These are phyloP conservation scores for Calosoma granatense DNA, from an alignment of 1,140 invertebrate species.

Conservation along the genomic window DNA sequence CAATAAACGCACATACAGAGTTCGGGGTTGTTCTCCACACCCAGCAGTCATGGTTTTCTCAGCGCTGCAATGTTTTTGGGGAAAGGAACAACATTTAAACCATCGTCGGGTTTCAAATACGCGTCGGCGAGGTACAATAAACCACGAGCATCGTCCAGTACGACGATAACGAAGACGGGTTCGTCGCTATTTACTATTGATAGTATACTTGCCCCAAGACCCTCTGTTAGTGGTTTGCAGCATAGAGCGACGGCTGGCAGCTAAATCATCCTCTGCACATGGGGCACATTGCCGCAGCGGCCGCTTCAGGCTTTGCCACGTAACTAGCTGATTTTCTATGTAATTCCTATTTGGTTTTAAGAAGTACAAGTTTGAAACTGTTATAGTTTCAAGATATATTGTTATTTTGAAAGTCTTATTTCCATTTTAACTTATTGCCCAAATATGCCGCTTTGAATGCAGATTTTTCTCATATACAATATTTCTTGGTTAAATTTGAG, in stretches of 20 bases:
- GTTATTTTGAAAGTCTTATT: too few relatives aligned
- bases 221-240: constrained; percentile 34
- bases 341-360: too few relatives aligned
- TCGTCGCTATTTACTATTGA: constrained; percentile 70
- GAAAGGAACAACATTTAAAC: neutral
- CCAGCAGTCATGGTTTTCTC: too few relatives aligned
- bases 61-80: constrained; percentile 6
- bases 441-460: too few relatives aligned
- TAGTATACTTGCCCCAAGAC: constrained; percentile 59
- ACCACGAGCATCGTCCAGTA: constrained; percentile 14
- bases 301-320: constrained; percentile 45
- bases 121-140: constrained; percentile 6
- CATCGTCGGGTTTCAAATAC: neutral
- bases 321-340: constrained; percentile 63
- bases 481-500: too few relatives aligned
- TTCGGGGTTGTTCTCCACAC: too few relatives aligned
- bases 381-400: too few relatives aligned
- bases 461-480: too few relatives aligned
- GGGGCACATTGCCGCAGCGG: constrained; percentile 43
- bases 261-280: constrained; percentile 42
- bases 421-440: too few relatives aligned
- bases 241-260: constrained; percentile 34
- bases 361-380: too few relatives aligned
- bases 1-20: too few relatives aligned
- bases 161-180: constrained; percentile 41